These are phyloP conservation scores for Holacanthella duospinosa DNA, from an alignment of 2,888 invertebrate species.

Conservation along the genomic window DNA sequence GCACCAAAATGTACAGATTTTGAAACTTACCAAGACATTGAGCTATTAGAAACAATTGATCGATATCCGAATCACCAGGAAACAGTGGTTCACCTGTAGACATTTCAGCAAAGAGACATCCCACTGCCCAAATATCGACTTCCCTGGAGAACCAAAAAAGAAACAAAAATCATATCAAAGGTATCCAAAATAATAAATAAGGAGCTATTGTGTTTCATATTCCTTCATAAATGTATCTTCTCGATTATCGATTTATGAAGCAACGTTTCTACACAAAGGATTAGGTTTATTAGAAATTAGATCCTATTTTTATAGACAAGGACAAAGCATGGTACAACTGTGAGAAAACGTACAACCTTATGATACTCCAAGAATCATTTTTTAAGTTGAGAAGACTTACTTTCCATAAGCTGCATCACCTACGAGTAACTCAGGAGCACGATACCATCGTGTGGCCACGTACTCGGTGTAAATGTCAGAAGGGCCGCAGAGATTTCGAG, in stretches of 20 bases:
- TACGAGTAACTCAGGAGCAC: constrained; percentile 74
- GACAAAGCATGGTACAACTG: too few relatives aligned
- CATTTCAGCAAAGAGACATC: constrained; percentile 68
- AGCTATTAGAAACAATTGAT: constrained; percentile 72
- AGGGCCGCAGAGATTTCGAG: constrained; percentile 51
- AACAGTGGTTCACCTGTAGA: constrained; percentile 74
- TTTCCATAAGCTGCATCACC: constrained; percentile 44
- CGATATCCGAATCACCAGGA: constrained; percentile 81
- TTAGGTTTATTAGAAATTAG: too few relatives aligned
- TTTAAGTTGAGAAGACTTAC: too few relatives aligned
- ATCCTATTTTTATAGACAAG: background rate
- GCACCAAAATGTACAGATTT: too few relatives aligned
- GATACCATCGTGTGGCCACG: constrained; percentile 81
- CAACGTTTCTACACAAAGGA: too few relatives aligned
- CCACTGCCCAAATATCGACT: constrained; percentile 80
- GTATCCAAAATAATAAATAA: background rate
- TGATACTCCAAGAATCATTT: too few relatives aligned
- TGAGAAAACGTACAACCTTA: too few relatives aligned
- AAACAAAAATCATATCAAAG: constrained; percentile 6
- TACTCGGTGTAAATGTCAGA: constrained; percentile 79
- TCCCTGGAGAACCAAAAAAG: constrained; percentile 50
- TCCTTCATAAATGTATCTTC: background rate
- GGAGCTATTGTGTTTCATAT: background rate
- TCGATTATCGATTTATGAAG: too few relatives aligned
- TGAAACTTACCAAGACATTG: constrained; percentile 57